phyloP scores from a whole-genome alignment of 23 tunicate species.

The Ciona savignyi region DNA sequence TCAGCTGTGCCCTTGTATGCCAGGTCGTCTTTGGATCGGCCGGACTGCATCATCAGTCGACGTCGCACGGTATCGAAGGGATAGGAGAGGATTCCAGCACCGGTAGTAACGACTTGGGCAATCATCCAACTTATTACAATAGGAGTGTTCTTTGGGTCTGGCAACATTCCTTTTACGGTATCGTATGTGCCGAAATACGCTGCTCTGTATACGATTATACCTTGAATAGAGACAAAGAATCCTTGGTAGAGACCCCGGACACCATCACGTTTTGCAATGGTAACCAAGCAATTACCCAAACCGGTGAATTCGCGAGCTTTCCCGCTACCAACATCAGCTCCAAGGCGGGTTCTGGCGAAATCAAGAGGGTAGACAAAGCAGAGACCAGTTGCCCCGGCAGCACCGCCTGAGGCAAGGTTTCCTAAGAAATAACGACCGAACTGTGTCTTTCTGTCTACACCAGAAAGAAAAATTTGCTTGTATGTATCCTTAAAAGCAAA shows the following conservation, averaged over 20 bases:
- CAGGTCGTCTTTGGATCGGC: slow-evolving; percentile 22
- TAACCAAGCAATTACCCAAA: slow-evolving; percentile 25
- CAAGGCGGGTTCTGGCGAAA: slow-evolving; percentile 73
- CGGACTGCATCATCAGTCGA: slow-evolving; percentile 84
- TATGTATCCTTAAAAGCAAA: slow-evolving; percentile 92
- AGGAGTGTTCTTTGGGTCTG: slow-evolving; percentile 15
- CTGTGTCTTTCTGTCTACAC: slow-evolving; percentile 16
- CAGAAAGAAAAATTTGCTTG: slow-evolving; percentile 17
- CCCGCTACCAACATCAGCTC: slow-evolving; percentile 58
- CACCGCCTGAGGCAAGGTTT: slow-evolving; percentile 88
- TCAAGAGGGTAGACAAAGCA: slow-evolving; percentile 88
- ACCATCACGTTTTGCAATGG: slow-evolving; percentile 26
- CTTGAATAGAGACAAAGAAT: slow-evolving; percentile 39
- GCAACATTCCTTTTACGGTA: slow-evolving; percentile 39
- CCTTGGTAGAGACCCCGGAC: slow-evolving; percentile 46
- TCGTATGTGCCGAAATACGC: slow-evolving; percentile 77
- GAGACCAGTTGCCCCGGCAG: slow-evolving; percentile 85
- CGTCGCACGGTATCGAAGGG: slow-evolving; percentile 79
- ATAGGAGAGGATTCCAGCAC: slow-evolving; percentile 65
- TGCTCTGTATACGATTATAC: slow-evolving; percentile 55
- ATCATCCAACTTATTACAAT: slow-evolving; percentile 36
- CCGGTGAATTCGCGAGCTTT: slow-evolving; percentile 41
- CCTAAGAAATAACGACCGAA: slow-evolving; percentile 54
- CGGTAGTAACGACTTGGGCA: slow-evolving; percentile 53
- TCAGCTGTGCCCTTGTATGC: slow-evolving; percentile 25